Conservation (phyloP, 1,140 invertebrate genomes). For the Holcopasites calliopsidis region DNA sequence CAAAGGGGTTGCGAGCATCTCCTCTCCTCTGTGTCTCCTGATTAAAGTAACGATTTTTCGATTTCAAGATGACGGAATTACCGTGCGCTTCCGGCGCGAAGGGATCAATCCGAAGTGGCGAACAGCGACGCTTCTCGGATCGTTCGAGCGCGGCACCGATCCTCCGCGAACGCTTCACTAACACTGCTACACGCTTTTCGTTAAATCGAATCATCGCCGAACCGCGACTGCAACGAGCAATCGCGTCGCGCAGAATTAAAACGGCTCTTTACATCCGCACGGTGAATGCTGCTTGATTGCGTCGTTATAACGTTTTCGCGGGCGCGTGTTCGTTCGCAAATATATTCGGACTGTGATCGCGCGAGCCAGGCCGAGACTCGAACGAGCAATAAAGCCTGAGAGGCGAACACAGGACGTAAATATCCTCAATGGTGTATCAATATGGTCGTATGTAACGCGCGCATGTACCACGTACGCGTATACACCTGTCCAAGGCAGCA, state of each 20-base stretch:
- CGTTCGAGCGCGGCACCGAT: too few relatives aligned
- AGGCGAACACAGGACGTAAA: not conserved
- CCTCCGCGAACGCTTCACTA: too few relatives aligned
- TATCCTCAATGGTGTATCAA: slow-evolving; percentile 10
- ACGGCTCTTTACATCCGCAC: too few relatives aligned
- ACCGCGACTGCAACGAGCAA: too few relatives aligned
- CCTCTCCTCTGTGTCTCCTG: not conserved
- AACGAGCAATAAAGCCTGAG: not conserved
- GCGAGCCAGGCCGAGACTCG: too few relatives aligned
- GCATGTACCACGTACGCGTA: not conserved
- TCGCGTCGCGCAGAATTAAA: too few relatives aligned
- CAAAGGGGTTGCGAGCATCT: slow-evolving; percentile 23
- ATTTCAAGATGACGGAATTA: slow-evolving; percentile 9
- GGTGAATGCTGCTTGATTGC: too few relatives aligned
- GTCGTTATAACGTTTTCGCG: too few relatives aligned
- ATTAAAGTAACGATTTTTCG: slow-evolving; percentile 39
- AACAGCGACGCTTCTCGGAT: not conserved
- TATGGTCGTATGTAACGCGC: not conserved
- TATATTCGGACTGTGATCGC: too few relatives aligned
- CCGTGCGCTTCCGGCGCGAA: not conserved
- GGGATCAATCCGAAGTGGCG: not conserved
- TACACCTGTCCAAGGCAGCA: not conserved
- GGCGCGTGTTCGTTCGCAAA: too few relatives aligned
- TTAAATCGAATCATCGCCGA: too few relatives aligned
- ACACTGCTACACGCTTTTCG: too few relatives aligned